Conservation (phyloP, 2,888 invertebrate genomes). For the Philaethria dido region DNA sequence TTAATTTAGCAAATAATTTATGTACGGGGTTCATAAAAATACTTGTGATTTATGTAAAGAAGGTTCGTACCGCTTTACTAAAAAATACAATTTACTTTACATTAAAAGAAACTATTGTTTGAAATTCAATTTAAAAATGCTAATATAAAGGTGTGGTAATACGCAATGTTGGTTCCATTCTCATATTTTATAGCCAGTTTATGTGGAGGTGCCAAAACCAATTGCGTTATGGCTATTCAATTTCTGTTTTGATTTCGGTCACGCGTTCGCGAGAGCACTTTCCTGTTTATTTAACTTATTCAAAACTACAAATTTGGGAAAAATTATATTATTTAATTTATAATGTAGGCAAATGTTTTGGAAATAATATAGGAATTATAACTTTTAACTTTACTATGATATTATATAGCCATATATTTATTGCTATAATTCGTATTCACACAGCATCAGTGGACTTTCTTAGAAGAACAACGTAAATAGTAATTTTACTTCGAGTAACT, state of each 20-base stretch:
- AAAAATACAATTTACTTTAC: neutral
- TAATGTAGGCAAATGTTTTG: no score
- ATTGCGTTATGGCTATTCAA: slow-evolving; percentile 58
- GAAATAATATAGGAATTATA: no score
- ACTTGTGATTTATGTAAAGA: neutral
- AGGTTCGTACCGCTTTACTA: neutral
- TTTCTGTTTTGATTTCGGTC: slow-evolving; percentile 72
- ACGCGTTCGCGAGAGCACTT: slow-evolving; percentile 57
- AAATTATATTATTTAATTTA: no score
- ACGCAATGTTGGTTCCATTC: slow-evolving; percentile 53
- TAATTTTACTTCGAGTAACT: neutral
- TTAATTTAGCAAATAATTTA: neutral
- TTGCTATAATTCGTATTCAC: no score
- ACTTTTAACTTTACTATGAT: no score
- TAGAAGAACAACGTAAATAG: no score
- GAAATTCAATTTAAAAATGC: neutral
- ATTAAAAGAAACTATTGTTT: neutral
- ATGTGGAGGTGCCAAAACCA: slow-evolving; percentile 61
- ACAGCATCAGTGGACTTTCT: no score
- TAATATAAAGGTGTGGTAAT: slow-evolving; percentile 54
- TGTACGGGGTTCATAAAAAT: neutral
- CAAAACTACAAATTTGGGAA: slow-evolving; percentile 37
- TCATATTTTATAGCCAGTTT: slow-evolving; percentile 60
- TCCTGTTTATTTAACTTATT: slow-evolving; percentile 47
- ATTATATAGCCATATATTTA: no score